A percentile compares a stretch with the other conserved stretches of the same genome.
phyloP scores from a whole-genome alignment of 2,888 invertebrate species.

The Dryococelus australis region DNA sequence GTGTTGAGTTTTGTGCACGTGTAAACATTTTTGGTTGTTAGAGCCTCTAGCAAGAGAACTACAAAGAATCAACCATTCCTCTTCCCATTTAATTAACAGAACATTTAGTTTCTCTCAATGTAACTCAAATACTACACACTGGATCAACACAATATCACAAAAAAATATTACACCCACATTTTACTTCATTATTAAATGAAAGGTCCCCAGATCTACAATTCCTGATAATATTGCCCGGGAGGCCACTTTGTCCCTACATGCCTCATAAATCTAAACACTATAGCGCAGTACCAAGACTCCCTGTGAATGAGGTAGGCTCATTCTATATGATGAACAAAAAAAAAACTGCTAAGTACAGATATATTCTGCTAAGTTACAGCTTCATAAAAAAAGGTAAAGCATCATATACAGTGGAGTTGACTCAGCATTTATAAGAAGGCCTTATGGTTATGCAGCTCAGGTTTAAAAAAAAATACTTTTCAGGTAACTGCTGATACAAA shows the following conservation, averaged over 20 bases:
- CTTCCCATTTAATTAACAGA: no score
- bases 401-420: background rate
- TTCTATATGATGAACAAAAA: background rate
- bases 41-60: no score
- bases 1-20: no score
- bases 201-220: background rate
- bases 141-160: no score
- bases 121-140: no score
- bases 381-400: background rate
- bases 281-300: background rate
- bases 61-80: no score
- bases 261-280: background rate
- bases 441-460: background rate
- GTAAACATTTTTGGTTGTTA: no score
- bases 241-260: background rate
- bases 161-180: background rate
- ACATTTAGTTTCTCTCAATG: no score
- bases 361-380: background rate
- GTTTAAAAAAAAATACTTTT: background rate
- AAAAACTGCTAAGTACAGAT: background rate
- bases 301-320: background rate
- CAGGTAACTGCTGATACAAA: background rate
- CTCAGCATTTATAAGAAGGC: background rate
- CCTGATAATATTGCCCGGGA: background rate
- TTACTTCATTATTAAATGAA: background rate